These are phyloP conservation scores for Chaetodon trifascialis DNA, from an alignment of 2,113 vertebrate genomes.

Conservation along the genomic window DNA sequence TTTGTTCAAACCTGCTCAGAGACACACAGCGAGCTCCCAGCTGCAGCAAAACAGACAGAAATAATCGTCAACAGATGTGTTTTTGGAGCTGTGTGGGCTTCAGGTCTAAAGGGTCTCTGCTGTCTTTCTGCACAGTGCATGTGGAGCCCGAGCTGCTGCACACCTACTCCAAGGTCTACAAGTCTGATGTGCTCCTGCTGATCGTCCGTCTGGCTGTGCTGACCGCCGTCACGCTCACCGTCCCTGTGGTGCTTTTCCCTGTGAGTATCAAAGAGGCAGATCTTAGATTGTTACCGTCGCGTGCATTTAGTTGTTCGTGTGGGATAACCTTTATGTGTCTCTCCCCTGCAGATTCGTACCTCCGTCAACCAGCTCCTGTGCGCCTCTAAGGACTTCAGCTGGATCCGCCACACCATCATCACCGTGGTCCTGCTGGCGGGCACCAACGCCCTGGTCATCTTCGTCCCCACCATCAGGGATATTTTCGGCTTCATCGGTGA, in stretches of 20 bases:
- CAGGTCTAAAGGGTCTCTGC: not conserved
- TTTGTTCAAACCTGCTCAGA: not conserved
- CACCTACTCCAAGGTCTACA: constrained; percentile 90
- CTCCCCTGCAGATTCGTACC: constrained; percentile 89
- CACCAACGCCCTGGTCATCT: constrained; percentile 94
- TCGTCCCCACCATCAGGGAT: constrained; percentile 94
- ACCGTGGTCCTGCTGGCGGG: constrained; percentile 86
- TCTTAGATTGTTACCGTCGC: not conserved
- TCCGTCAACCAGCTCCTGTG: constrained; percentile 92
- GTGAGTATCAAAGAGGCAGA: constrained; percentile 83
- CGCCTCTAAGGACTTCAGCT: constrained; percentile 90
- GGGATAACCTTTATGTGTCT: not conserved
- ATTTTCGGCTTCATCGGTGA: constrained; percentile 96
- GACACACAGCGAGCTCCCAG: not conserved
- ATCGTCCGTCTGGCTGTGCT: constrained; percentile 95
- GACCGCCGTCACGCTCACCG: constrained; percentile 94
- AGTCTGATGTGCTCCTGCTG: constrained; percentile 89
- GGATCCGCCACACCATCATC: constrained; percentile 91
- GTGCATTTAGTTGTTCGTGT: not conserved
- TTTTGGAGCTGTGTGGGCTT: not conserved
- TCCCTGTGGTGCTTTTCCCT: constrained; percentile 97
- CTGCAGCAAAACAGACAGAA: not conserved
- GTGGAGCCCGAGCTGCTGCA: constrained; percentile 95
- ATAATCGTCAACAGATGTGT: not conserved
- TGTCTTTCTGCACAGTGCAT: constrained; percentile 70